These are phyloP conservation scores for Perizoma flavofasciatum DNA, from an alignment of 2,888 invertebrate genomes.

Conservation along the genomic window DNA sequence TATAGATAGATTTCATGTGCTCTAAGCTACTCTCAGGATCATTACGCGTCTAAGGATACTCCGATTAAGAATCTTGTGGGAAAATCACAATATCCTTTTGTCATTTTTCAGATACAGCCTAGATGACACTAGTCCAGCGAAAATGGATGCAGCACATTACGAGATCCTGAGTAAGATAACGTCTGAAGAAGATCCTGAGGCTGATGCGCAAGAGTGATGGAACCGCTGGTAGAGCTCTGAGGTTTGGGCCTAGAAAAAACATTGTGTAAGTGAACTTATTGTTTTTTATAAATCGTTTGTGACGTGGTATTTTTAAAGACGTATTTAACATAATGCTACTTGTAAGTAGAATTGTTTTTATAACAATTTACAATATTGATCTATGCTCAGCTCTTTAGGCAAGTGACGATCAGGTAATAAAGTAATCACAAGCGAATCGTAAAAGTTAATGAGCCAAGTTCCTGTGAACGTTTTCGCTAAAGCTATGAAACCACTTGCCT, in stretches of 20 bases:
- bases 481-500: neutral
- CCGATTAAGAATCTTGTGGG: no score
- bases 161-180: conserved; percentile 83
- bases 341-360: neutral
- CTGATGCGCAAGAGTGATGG: conserved; percentile 3
- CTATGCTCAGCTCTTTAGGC: neutral
- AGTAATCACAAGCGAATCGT: neutral
- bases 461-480: neutral
- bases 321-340: neutral
- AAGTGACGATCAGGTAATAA: neutral
- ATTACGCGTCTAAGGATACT: no score
- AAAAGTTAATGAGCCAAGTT: neutral
- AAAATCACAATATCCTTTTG: neutral
- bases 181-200: conserved; percentile 38
- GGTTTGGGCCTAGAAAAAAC: conserved; percentile 10
- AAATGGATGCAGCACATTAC: conserved; percentile 81
- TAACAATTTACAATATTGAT: neutral
- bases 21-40: no score
- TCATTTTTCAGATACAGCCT: conserved; percentile 76
- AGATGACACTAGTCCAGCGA: conserved; percentile 85
- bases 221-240: neutral
- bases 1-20: no score
- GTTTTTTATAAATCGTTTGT: conserved; percentile 15
- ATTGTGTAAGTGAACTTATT: conserved; percentile 33
- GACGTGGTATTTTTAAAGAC: neutral